Evolutionary conservation across 1,140 invertebrate genomes (phyloP).

Genomic region (Micrasema longulum): DNA sequence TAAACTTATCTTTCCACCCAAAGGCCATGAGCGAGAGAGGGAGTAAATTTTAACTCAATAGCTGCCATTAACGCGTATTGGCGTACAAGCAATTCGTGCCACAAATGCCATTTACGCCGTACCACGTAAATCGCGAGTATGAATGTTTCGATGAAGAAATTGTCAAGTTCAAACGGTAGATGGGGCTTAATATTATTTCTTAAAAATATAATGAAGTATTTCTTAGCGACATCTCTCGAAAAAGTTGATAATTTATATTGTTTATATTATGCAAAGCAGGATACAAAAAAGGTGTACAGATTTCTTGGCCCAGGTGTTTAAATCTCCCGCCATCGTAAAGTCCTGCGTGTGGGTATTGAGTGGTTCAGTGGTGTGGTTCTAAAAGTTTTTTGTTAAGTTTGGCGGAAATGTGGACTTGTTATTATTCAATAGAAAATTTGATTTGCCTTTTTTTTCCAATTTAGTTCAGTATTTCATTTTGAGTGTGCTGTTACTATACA

Average conservation of each 20-base stretch:
- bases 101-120: slow-evolving; percentile 1
- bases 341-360: slow-evolving; percentile 15
- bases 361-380: slow-evolving; percentile 15
- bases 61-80: slow-evolving; percentile 1
- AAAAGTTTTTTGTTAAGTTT: slow-evolving; percentile 24
- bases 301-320: slow-evolving; percentile 21
- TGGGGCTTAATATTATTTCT: slow-evolving; percentile 2
- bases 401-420: slow-evolving; percentile 18
- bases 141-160: slow-evolving; percentile 32
- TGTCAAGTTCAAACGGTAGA: not conserved
- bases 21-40: no score
- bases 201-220: slow-evolving; percentile 13
- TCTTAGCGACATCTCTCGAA: slow-evolving; percentile 8
- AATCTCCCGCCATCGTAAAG: not conserved
- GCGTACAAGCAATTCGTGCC: not conserved
- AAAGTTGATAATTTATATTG: slow-evolving; percentile 23
- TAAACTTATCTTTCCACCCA: no score
- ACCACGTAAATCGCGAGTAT: slow-evolving; percentile 7
- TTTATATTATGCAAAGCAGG: slow-evolving; percentile 20
- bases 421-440: slow-evolving; percentile 10
- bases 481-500: slow-evolving; percentile 24
- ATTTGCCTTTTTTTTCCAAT: slow-evolving; percentile 20
- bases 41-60: slow-evolving; percentile 10
- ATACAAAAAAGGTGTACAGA: slow-evolving; percentile 26
- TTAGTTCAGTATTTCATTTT: slow-evolving; percentile 30